Percentiles rank a stretch among this genome's conserved stretches.
Evolutionary conservation across 2,113 vertebrate genomes (phyloP).

Genomic region (Scolopax mira): DNA sequence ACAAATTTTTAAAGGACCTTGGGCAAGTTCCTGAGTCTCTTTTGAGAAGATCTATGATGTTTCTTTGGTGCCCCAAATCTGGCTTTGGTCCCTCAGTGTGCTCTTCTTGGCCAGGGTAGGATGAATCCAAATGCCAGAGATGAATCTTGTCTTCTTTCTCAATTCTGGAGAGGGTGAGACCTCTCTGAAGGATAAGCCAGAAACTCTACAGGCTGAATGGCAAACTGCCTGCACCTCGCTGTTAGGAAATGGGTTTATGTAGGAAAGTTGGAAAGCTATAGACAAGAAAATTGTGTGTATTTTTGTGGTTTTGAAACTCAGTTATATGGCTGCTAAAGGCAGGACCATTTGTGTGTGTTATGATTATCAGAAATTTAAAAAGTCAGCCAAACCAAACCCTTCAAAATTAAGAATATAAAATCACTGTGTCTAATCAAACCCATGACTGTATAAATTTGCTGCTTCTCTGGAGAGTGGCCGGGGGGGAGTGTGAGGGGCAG

Average conservation of each 20-base stretch:
- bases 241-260: not conserved
- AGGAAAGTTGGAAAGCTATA: conserved; percentile 23
- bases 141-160: not conserved
- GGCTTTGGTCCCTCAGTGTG: not conserved
- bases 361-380: conserved; percentile 13
- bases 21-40: not conserved
- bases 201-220: not conserved
- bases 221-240: not conserved
- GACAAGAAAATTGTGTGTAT: not conserved
- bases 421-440: conserved; percentile 10
- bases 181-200: not conserved
- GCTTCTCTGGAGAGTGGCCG: not conserved
- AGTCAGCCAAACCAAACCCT: not conserved
- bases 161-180: not conserved
- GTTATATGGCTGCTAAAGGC: not conserved
- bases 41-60: not conserved
- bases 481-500: not conserved
- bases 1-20: not conserved
- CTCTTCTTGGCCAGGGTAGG: not conserved
- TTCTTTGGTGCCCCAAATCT: not conserved
- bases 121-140: not conserved
- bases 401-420: conserved; percentile 17
- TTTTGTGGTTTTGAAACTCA: conserved; percentile 44
- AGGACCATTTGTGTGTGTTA: not conserved
- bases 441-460: not conserved